Conservation (phyloP, 2,888 invertebrate species). For the Harpalus rubripes region DNA sequence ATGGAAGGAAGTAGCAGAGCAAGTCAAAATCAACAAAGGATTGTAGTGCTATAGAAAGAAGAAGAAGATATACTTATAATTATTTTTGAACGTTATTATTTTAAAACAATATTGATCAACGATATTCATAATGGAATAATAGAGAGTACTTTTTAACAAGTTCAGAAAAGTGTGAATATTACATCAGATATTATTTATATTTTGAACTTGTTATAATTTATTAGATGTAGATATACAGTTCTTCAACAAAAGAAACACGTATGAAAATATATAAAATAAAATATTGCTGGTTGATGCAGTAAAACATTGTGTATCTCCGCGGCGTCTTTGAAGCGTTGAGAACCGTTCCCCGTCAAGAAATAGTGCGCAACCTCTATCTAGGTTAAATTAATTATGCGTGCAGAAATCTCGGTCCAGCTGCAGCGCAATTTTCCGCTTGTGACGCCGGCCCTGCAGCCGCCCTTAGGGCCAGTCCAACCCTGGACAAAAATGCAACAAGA, state of each 20-base stretch:
- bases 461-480: slow-evolving; percentile 36
- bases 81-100: no score
- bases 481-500: slow-evolving; percentile 38
- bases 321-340: slow-evolving; percentile 31
- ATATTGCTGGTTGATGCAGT: neutral
- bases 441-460: slow-evolving; percentile 19
- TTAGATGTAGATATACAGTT: no score
- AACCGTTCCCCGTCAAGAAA: slow-evolving; percentile 21
- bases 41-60: no score
- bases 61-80: no score
- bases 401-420: slow-evolving; percentile 21
- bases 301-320: slow-evolving; percentile 1
- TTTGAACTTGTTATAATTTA: no score
- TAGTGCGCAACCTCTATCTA: slow-evolving; percentile 33
- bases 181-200: no score
- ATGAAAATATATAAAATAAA: neutral
- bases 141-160: no score
- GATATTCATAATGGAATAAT: no score
- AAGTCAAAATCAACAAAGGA: no score
- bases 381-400: slow-evolving; percentile 56
- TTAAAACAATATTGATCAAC: no score
- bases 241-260: neutral
- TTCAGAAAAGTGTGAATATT: no score
- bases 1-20: no score
- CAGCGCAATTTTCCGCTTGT: slow-evolving; percentile 28